Evolutionary conservation across 2,113 vertebrate genomes (phyloP), one percentile per base, ranked within the genome.

Genomic region (Podilymbus podiceps): DNA sequence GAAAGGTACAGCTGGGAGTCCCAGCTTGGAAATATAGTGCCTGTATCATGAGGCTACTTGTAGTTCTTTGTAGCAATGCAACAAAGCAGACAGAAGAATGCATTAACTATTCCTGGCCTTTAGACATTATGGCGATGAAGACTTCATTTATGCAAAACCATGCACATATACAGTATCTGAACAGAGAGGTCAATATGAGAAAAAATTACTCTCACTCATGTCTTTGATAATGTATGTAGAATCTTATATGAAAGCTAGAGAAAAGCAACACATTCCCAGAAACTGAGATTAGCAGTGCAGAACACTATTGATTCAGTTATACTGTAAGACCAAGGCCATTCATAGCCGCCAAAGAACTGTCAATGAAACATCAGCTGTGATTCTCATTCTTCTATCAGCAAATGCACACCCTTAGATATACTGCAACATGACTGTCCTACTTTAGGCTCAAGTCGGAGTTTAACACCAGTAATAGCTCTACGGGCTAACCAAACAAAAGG

Each of bases 281-380:
- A 81, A 22, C 7, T 71, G 47, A 75, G 47, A 22, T 8, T 67
- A n/a, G 5, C 44, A 30, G 5, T 67, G 38, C 42, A 89, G 74
- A 59, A 85, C 44, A 50, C 35, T 80, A 35, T 49, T 90, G 55
- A 67, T 78, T 82, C 89, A 75, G 52, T 88, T 80, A 33, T 4
- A 28, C 63, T 76, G 40, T 86, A 78, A 95, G 97, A 66, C 23
- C 6, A 24, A 75, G 33, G 46, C 42, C 60, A 76, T 87, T 88
- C 40, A 23, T 44, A 71, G 42, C 11, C 88, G 84, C 23, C 6
- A 24, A 96, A 87, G 79, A 93, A 93, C 83, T 55, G n/a, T 40
- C 72, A 92, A 9, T 0, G 1, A 85, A 83, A 62, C 23, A 53
- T 79, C 73, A 60, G 25, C 42, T 19, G 12, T 23, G 60, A 60